Conservation (phyloP, 2,888 invertebrate species). For the Lasioglossum leucozonium region DNA sequence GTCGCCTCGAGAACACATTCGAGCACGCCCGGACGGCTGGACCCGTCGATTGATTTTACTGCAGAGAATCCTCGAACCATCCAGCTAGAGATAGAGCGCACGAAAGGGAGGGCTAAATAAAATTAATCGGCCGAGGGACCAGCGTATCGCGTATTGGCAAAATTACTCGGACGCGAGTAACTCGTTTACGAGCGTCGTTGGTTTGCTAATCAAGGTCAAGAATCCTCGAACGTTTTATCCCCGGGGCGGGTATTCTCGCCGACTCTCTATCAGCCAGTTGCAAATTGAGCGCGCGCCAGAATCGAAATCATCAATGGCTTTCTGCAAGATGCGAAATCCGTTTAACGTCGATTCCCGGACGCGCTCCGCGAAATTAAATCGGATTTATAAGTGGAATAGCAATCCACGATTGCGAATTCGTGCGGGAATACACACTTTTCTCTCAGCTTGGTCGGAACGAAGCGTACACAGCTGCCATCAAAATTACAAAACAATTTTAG, state of each 20-base stretch:
- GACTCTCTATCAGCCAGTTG: background rate
- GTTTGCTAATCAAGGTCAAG: slow-evolving; percentile 20
- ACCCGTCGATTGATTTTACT: background rate
- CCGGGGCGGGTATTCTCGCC: background rate
- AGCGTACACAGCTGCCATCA: background rate
- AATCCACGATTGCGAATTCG: background rate
- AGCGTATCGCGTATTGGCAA: background rate
- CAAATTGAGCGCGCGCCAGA: background rate
- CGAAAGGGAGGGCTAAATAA: background rate
- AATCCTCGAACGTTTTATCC: background rate
- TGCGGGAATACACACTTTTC: background rate
- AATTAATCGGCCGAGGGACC: slow-evolving; percentile 14
- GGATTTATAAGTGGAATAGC: background rate
- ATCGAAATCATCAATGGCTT: background rate
- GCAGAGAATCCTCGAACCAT: background rate
- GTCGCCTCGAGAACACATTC: background rate
- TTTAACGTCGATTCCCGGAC: background rate
- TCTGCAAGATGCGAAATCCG: background rate
- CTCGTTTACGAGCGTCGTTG: background rate
- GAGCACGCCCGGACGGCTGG: background rate
- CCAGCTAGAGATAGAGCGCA: background rate
- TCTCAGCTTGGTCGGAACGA: background rate
- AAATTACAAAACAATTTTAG: background rate
- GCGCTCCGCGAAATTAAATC: background rate
- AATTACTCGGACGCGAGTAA: slow-evolving; percentile 30